Evolutionary conservation across 1,140 invertebrate genomes (phyloP), one percentile per base, ranked within the genome.

Genomic region (Drosophila orosa): DNA sequence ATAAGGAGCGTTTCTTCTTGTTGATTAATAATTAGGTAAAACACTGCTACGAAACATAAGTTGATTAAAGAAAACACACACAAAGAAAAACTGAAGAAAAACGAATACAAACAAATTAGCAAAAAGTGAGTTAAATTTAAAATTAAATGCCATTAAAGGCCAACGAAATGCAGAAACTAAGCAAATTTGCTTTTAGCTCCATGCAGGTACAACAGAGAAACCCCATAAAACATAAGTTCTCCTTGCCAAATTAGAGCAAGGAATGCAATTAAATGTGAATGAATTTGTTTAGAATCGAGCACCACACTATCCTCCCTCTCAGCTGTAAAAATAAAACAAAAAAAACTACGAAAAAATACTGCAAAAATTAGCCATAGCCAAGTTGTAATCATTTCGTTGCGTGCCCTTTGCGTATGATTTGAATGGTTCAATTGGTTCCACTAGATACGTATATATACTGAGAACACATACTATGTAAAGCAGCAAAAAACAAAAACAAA

Each of bases 11-110:
- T 85, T 86, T 79, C 78, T 87, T 87, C 83, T 87, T 87, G 83
- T 87, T 87, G 83, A 87, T 87, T 87, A 87, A 89, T 87, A 89
- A 87, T 87, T 87, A 87, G 83, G 83, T 83, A 89, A 89, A 83
- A 59, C 29, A 54, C 48, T 50, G 58, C 62, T 50, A 74, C 50
- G 71, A 79, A 69, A 68, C 52, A 82, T 78, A 81, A 75, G 69
- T 81, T 86, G 74, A 75, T 68, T 68, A 56, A 68, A 52, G 27
- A 33, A 60, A 75, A 69, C 63, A 52, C 29, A 78, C 45, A 71
- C 42, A 63, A 5, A 27, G 9, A 35, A 42, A 31, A 45, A 12
- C 13, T 5, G n/a, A 59, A 5, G 8, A 24, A 68, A 71, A 71
- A 35, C 59, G n/a, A 48, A 40, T 22, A 48, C 29, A 22, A 57